Conservation (phyloP, 2,113 vertebrate genomes). For the Phodopus roborovskii region DNA sequence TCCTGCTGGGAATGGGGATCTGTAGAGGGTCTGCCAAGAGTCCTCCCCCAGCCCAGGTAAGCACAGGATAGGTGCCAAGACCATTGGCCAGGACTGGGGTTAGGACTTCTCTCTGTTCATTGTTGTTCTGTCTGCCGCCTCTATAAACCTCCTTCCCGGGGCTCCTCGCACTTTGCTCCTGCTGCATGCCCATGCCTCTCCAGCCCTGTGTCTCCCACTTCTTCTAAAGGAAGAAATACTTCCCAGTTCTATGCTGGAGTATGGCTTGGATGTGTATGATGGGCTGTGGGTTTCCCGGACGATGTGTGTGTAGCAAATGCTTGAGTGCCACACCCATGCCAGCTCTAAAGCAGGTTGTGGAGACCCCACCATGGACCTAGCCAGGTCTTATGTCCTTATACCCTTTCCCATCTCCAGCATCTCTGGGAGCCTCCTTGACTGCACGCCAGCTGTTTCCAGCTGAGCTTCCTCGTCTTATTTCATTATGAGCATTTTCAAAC, state of each 20-base stretch:
- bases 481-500: constrained; percentile 45
- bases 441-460: background rate
- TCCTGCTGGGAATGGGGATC: constrained; percentile 86
- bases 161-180: background rate
- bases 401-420: background rate
- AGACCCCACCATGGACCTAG: background rate
- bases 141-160: background rate
- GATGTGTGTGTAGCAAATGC: rapidly evolving
- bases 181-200: background rate
- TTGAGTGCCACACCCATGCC: rapidly evolving
- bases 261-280: background rate
- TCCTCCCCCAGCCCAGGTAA: constrained; percentile 92
- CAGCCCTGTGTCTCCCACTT: background rate
- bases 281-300: background rate
- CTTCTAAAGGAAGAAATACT: background rate
- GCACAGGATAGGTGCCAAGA: background rate
- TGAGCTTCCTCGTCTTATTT: background rate
- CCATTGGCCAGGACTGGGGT: too few species aligned
- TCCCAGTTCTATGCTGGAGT: background rate
- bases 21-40: constrained; percentile 90
- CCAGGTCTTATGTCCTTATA: background rate
- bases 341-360: background rate
- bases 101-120: background rate
- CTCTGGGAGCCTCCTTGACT: background rate
- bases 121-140: background rate